phyloP scores from a whole-genome alignment of 1,140 invertebrate genomes.

The Drosophila aff. region DNA sequence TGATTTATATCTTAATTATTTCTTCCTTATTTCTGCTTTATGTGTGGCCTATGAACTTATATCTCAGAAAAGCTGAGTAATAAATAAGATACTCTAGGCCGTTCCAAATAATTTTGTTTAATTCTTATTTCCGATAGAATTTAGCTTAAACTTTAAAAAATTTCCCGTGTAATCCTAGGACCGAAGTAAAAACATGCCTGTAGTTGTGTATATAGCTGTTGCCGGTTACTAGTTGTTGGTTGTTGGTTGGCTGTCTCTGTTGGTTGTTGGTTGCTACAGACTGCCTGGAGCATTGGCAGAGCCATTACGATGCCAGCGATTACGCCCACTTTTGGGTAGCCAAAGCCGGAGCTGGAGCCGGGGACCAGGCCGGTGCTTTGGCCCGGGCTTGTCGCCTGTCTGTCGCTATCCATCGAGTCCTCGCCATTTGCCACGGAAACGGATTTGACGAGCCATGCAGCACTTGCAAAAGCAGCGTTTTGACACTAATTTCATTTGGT shows the following conservation, averaged over 20 bases:
- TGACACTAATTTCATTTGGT: constrained; percentile 80
- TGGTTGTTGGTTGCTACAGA: constrained; percentile 37
- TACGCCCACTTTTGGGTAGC: constrained; percentile 55
- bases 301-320: constrained; percentile 59
- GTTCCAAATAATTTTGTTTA: background rate
- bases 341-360: background rate
- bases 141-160: background rate
- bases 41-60: too few relatives aligned
- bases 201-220: constrained; percentile 26
- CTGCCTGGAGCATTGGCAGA: constrained; percentile 34
- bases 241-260: constrained; percentile 35
- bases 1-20: too few relatives aligned
- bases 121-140: background rate
- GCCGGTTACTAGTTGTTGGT: constrained; percentile 20
- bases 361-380: constrained; percentile 16
- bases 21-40: too few relatives aligned
- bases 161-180: constrained; percentile 18
- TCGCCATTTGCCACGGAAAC: constrained; percentile 51
- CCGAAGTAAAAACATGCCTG: constrained; percentile 23
- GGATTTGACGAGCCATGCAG: constrained; percentile 55
- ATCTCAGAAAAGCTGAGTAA: too few relatives aligned
- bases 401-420: constrained; percentile 27
- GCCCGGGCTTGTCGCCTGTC: constrained; percentile 38
- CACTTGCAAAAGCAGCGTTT: constrained; percentile 71
- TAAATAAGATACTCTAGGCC: too few relatives aligned